Evolutionary conservation across 2,797 vertebrate species (phyloP).

Genomic region (Lithobates sylvaticus): DNA sequence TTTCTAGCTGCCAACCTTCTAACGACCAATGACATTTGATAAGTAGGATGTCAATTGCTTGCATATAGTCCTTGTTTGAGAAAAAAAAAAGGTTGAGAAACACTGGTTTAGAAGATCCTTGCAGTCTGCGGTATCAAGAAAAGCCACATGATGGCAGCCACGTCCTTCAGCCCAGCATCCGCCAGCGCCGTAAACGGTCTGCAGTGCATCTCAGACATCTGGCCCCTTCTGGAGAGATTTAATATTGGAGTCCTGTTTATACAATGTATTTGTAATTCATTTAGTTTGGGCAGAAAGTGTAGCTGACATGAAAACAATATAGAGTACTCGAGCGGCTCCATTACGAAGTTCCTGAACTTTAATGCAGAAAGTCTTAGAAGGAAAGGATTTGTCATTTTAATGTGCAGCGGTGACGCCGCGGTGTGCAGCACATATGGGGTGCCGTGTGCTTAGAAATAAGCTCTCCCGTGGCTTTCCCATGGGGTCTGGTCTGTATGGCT

Average conservation of each 20-base stretch:
- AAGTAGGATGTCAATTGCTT: too few species aligned
- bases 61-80: too few species aligned
- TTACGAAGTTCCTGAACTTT: background rate
- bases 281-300: slow-evolving; percentile 61
- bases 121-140: background rate
- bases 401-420: background rate
- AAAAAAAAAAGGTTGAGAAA: too few species aligned
- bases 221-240: background rate
- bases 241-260: slow-evolving; percentile 63
- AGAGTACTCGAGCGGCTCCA: background rate
- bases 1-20: too few species aligned
- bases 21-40: too few species aligned
- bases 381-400: background rate
- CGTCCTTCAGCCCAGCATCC: background rate
- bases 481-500: too few species aligned
- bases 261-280: slow-evolving; percentile 66
- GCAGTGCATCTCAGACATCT: slow-evolving; percentile 15
- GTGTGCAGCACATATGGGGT: background rate
- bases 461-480: too few species aligned
- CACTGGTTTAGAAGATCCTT: background rate
- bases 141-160: background rate
- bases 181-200: background rate
- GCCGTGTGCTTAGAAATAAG: too few species aligned
- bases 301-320: slow-evolving; percentile 28
- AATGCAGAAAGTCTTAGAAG: background rate